Evolutionary conservation across 2,797 vertebrate genomes (phyloP).

Genomic region (Silurus lanzhouensis): DNA sequence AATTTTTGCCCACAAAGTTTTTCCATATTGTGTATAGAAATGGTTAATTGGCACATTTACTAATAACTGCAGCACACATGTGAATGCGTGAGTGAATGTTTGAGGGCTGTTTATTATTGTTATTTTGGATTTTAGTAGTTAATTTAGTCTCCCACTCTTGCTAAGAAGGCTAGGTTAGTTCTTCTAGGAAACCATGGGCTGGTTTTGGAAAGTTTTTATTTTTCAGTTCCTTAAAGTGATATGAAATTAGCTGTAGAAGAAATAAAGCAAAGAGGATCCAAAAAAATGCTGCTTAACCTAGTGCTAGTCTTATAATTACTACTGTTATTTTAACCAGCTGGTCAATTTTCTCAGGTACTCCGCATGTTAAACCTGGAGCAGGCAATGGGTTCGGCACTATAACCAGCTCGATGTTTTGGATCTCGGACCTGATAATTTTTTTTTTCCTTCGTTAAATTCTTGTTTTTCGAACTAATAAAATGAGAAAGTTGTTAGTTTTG

Average conservation of each 20-base stretch:
- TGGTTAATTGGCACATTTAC: neutral
- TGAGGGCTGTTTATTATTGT: neutral
- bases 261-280: too few relatives aligned
- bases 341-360: neutral
- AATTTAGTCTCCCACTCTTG: neutral
- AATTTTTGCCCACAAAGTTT: too few relatives aligned
- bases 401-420: neutral
- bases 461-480: neutral
- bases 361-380: neutral
- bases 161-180: neutral
- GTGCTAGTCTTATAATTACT: too few relatives aligned
- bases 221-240: neutral
- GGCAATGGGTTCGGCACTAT: too few relatives aligned
- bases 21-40: too few relatives aligned
- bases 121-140: neutral
- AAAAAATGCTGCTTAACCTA: neutral
- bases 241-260: neutral
- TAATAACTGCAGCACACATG: neutral
- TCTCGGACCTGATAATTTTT: neutral
- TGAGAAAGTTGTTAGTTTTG: neutral
- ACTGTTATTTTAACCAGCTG: neutral
- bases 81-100: neutral
- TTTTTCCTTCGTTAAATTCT: neutral
- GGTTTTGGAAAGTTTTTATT: slow-evolving; percentile 9
- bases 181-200: slow-evolving; percentile 4